Percentiles rank a stretch among this genome's conserved stretches.
Evolutionary conservation across 2,113 vertebrate species (phyloP).

Genomic region (Paedocypris sp.): DNA sequence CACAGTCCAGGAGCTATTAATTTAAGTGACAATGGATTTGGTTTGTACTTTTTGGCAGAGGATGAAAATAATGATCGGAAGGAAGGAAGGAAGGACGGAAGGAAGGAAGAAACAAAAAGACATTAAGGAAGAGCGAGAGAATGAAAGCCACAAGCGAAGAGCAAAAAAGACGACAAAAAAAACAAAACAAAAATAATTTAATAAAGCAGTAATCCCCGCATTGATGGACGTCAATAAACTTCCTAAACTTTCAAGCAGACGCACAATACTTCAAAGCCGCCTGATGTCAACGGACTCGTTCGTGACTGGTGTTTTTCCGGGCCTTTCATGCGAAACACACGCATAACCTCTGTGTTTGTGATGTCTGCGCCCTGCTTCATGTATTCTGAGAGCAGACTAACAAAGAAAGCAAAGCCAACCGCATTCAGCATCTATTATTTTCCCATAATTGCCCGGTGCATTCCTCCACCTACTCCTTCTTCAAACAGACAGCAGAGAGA

Average conservation of each 20-base stretch:
- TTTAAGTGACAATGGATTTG: no score
- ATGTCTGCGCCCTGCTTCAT: conserved; percentile 20
- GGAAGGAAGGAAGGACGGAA: neutral
- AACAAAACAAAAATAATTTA: conserved; percentile 30
- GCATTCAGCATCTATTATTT: conserved; percentile 24
- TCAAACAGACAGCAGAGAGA: conserved; percentile 43
- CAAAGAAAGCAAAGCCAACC: conserved; percentile 29
- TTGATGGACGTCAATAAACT: neutral
- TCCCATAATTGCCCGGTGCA: conserved; percentile 43
- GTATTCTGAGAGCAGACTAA: conserved; percentile 19
- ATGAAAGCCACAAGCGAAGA: neutral
- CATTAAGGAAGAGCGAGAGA: neutral
- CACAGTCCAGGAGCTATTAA: no score
- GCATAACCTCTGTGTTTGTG: conserved; percentile 12
- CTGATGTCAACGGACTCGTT: neutral
- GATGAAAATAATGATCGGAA: no score
- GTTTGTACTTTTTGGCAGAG: no score
- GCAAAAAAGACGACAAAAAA: conserved; percentile 32
- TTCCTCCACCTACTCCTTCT: conserved; percentile 44
- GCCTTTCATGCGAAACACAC: conserved; percentile 21
- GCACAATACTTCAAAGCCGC: conserved; percentile 3
- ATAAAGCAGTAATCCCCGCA: neutral
- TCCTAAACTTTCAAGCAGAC: neutral
- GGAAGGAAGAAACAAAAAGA: conserved; percentile 5
- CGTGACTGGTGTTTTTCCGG: neutral